Conservation (phyloP, 2,888 invertebrate genomes). For the Chelonus formosanus region DNA sequence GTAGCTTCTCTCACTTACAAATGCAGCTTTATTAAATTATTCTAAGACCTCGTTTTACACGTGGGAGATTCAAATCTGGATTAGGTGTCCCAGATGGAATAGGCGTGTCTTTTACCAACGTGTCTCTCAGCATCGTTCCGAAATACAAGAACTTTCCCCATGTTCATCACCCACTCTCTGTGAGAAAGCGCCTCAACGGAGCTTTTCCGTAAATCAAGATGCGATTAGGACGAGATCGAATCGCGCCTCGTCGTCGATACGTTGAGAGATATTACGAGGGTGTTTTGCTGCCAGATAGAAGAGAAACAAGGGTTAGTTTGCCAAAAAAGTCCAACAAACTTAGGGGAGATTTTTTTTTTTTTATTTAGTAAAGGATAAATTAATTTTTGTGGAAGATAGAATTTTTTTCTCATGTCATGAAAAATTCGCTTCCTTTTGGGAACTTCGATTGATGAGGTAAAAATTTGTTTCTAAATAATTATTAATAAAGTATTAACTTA, state of each 20-base stretch:
- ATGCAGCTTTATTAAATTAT: conserved; percentile 58
- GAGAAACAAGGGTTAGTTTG: conserved; percentile 31
- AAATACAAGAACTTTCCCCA: conserved; percentile 28
- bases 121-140: conserved; percentile 30
- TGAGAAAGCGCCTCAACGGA: conserved; percentile 12
- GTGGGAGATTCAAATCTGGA: conserved; percentile 49
- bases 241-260: conserved; percentile 20
- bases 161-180: conserved; percentile 4
- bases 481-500: too few species aligned
- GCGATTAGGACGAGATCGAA: conserved; percentile 37
- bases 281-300: conserved; percentile 31
- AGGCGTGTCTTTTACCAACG: conserved; percentile 47
- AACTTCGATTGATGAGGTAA: too few species aligned
- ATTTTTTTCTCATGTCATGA: too few species aligned
- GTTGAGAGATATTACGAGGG: conserved; percentile 32
- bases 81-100: conserved; percentile 53
- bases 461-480: too few species aligned
- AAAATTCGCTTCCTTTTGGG: too few species aligned
- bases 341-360: conserved; percentile 5
- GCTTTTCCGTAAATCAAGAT: conserved; percentile 38
- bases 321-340: not conserved
- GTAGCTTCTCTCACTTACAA: conserved; percentile 35
- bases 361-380: not conserved
- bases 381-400: too few species aligned
- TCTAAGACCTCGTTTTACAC: conserved; percentile 55